Base-by-base conservation (phyloP, 64 coral and sea anemone genomes). In the Dendronephthya gigantea region DNA sequence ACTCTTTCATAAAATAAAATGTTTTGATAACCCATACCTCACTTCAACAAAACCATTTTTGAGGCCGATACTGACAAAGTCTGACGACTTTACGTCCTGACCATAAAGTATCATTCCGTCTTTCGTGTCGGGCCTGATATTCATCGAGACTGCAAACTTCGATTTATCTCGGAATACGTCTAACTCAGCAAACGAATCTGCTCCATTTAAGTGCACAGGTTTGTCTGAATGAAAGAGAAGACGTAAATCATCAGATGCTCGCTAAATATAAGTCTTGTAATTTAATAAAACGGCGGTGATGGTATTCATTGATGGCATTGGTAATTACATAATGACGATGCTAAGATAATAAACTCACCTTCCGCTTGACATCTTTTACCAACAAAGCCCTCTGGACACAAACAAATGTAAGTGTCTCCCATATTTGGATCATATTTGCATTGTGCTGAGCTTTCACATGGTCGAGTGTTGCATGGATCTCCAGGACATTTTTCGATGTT, bases 21-120 rank as follows among this genome's bases (percentile, higher is more conserved):
- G 19, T 7, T 27, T 27, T 2, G 4, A 62, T 19, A 5, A 79
- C 9, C 5, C 72, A 19, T 79, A 79, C 72, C 72, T 79, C 32
- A 34, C 36, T 39, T 79, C 72, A 29, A 79, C 72, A 79, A 36
- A 79, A 33, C 72, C 72, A 79, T 79, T 29, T 39, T 34, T 62
- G 9, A 79, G 12, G 9, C 72, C 72, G 10, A 79, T 79, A 33
- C 72, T 79, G 36, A 79, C 28, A 39, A 79, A 79, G 7, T 79
- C 72, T 4, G 13, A 16, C 0, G 72, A 79, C 9, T 8, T 33
- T 17, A 15, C 17, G 15, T 19, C 72, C 9, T 79, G 9, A 39
- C 72, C 72, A 79, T 79, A 79, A 79, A 79, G 27, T 39, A 79
- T 36, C 72, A 79, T 79, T 19, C 27, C 29, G 72, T 79, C 36